Evolutionary conservation across 2,113 vertebrate species (phyloP).

Genomic region (Apaloderma vittatum): DNA sequence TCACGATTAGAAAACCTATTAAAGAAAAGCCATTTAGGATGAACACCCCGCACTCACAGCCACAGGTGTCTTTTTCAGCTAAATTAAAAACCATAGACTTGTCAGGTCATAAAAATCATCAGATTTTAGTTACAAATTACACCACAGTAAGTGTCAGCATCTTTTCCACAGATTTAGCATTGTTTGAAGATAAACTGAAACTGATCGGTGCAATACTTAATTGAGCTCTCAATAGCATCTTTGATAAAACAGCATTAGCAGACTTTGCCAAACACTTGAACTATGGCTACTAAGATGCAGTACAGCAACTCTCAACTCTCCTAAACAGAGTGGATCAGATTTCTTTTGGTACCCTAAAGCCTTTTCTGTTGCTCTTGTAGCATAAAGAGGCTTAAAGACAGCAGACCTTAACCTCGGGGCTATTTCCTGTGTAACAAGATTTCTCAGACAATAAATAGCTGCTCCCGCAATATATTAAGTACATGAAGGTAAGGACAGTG

Average conservation of each 20-base stretch:
- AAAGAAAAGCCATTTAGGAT: conserved; percentile 49
- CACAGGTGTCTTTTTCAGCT: conserved; percentile 54
- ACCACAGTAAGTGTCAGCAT: conserved; percentile 2
- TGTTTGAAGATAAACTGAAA: conserved; percentile 54
- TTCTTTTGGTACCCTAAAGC: conserved; percentile 2
- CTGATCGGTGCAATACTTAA: conserved; percentile 10
- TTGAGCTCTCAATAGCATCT: conserved; percentile 20
- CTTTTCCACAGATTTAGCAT: conserved; percentile 63
- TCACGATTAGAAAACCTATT: conserved; percentile 56
- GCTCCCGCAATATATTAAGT: not conserved
- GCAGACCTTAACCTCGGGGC: not conserved
- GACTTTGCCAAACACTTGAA: not conserved
- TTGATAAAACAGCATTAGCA: conserved; percentile 27
- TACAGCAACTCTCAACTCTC: not conserved
- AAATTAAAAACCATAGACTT: conserved; percentile 50
- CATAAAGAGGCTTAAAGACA: conserved; percentile 30
- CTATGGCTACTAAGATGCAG: not conserved
- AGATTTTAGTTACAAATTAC: conserved; percentile 50
- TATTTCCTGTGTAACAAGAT: not conserved
- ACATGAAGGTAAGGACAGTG: not conserved
- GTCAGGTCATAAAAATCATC: conserved; percentile 51
- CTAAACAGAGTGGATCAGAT: conserved; percentile 24
- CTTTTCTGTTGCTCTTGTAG: conserved; percentile 25
- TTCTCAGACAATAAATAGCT: conserved; percentile 43
- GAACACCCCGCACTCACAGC: not conserved